A percentile compares a stretch with the other conserved stretches of the same genome.
phyloP scores from a whole-genome alignment of 1,140 invertebrate genomes.

The Dinoponera quadriceps region DNA sequence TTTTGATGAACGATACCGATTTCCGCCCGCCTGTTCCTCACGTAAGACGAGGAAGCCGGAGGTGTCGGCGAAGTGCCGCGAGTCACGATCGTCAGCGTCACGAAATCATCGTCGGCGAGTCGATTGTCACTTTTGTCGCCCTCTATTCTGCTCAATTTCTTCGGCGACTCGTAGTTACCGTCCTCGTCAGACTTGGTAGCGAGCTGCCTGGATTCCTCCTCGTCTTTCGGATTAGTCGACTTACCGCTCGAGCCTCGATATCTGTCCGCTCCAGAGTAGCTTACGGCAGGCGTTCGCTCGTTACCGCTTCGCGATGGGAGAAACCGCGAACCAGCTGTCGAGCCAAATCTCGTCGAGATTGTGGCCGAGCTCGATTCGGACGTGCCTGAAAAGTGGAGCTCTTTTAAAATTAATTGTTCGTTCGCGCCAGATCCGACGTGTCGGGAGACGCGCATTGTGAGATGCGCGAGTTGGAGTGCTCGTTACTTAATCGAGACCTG shows the following conservation, averaged over 20 bases:
- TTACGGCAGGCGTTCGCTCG: constrained; percentile 67
- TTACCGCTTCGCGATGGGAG: constrained; percentile 64
- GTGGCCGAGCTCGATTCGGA: constrained; percentile 72
- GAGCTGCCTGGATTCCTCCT: constrained; percentile 49
- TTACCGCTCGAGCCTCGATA: constrained; percentile 69
- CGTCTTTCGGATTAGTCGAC: constrained; percentile 50
- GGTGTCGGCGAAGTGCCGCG: constrained; percentile 92
- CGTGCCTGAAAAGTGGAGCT: constrained; percentile 59
- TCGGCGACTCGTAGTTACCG: constrained; percentile 20
- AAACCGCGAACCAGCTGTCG: constrained; percentile 62
- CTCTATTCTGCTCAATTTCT: neutral
- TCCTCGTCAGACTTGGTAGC: constrained; percentile 31
- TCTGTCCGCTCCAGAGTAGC: constrained; percentile 67
- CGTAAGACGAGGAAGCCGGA: constrained; percentile 88
- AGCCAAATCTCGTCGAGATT: constrained; percentile 67
- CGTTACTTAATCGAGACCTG: neutral
- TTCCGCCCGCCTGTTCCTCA: constrained; percentile 89
- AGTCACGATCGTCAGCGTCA: constrained; percentile 88
- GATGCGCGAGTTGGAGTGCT: neutral
- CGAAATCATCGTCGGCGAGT: constrained; percentile 78
- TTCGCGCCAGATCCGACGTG: neutral
- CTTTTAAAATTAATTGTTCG: constrained; percentile 6
- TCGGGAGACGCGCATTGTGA: neutral
- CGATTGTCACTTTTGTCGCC: constrained; percentile 53
- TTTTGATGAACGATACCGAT: constrained; percentile 90